These are phyloP conservation scores for Sinocyclocheilus anophthalmus DNA, from an alignment of 2,113 vertebrate species.

Conservation along the genomic window DNA sequence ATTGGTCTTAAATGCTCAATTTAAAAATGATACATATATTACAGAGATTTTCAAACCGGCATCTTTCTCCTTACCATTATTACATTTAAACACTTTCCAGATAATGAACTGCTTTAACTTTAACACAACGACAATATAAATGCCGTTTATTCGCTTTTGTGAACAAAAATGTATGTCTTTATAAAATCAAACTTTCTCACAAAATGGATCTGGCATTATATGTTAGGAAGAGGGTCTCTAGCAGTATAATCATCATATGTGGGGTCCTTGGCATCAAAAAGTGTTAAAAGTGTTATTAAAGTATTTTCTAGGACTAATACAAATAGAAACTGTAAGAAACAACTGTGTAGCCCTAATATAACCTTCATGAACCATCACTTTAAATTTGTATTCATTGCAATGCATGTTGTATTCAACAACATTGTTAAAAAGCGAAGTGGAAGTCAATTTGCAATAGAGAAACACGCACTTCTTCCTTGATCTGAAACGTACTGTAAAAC, in stretches of 20 bases:
- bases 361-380: neutral
- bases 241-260: neutral
- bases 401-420: neutral
- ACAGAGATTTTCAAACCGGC: too few relatives aligned
- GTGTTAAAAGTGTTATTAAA: neutral
- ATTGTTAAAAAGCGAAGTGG: neutral
- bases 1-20: too few relatives aligned
- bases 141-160: too few relatives aligned
- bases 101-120: too few relatives aligned
- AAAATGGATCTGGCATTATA: too few relatives aligned
- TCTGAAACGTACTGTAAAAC: neutral
- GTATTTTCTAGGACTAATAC: neutral
- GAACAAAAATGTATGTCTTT: too few relatives aligned
- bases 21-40: too few relatives aligned
- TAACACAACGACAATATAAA: too few relatives aligned
- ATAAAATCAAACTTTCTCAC: too few relatives aligned
- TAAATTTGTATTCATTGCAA: neutral
- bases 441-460: conserved; percentile 4
- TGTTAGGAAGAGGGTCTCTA: neutral
- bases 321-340: neutral
- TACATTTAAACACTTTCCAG: too few relatives aligned
- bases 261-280: neutral
- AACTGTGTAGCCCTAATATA: neutral
- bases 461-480: neutral
- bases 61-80: too few relatives aligned